Percentiles rank a stretch among this genome's conserved stretches.
phyloP scores from a whole-genome alignment of 2,113 vertebrate genomes.

The Mesitornis unicolor region DNA sequence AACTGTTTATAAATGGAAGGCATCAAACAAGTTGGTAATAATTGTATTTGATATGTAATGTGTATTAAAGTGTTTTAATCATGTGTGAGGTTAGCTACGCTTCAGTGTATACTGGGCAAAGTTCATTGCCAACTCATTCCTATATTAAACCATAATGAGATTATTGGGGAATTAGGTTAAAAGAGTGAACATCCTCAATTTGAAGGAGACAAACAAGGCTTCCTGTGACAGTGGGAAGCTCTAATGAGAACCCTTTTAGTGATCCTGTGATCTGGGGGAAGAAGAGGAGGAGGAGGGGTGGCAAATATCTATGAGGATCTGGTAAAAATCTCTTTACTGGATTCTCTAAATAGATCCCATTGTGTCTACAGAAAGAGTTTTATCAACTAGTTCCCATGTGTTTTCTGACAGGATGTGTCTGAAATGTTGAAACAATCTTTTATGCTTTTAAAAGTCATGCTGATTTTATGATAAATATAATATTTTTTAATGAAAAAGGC shows the following conservation, averaged over 20 bases:
- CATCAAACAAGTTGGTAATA: background rate
- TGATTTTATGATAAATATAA: background rate
- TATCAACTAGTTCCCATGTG: background rate
- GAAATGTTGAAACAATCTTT: accelerated
- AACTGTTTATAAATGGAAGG: background rate
- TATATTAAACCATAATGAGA: background rate
- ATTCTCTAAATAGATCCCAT: background rate
- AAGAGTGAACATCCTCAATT: background rate
- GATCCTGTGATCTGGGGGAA: background rate
- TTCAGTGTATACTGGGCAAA: background rate
- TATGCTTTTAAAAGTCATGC: background rate
- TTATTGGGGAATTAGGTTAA: background rate
- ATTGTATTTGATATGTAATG: background rate
- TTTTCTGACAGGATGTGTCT: background rate
- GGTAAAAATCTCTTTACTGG: background rate
- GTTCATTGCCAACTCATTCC: background rate
- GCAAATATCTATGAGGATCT: background rate
- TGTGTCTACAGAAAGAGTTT: background rate
- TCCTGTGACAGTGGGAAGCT: background rate
- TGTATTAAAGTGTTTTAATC: background rate
- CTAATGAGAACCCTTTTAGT: background rate
- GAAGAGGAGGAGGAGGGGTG: background rate
- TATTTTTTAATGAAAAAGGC: background rate
- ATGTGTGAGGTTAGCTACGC: background rate
- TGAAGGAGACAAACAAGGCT: background rate